Percentiles rank a stretch among this genome's conserved stretches.
phyloP scores from a whole-genome alignment of 2,797 vertebrate species.

The Silurus aristotelis region DNA sequence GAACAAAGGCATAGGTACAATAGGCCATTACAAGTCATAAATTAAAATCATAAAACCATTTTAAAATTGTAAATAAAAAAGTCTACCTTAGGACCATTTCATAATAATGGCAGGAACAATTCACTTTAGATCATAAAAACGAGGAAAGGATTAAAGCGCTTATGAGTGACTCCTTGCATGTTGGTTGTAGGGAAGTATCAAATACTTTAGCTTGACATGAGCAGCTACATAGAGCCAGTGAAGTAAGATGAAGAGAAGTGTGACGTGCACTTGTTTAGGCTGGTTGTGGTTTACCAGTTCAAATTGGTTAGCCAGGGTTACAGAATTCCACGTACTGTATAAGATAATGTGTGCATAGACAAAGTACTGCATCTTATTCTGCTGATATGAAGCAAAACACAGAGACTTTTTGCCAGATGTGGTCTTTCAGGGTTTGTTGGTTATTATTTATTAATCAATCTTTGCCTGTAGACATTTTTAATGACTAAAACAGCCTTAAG shows the following conservation, averaged over 20 bases:
- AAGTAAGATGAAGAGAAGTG: background rate
- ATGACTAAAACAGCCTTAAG: background rate
- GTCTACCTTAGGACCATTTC: background rate
- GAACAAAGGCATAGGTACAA: background rate
- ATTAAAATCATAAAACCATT: background rate
- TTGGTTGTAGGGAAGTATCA: background rate
- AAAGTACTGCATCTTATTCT: background rate
- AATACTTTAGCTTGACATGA: background rate
- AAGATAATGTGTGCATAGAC: conserved; percentile 6
- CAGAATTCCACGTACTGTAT: background rate
- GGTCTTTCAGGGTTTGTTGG: background rate
- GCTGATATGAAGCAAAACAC: background rate
- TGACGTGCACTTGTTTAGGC: conserved; percentile 4
- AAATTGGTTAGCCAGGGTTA: background rate
- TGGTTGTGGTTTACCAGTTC: conserved; percentile 4
- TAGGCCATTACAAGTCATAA: background rate
- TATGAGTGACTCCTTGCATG: background rate
- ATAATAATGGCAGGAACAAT: background rate
- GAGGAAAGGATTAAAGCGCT: too few relatives aligned
- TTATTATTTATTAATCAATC: background rate
- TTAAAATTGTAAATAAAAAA: background rate
- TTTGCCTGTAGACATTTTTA: background rate
- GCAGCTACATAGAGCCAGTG: too few relatives aligned
- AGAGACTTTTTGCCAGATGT: background rate
- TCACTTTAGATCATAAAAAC: background rate